phyloP scores from a whole-genome alignment of 2,888 invertebrate genomes.

The Acanthococcus lagerstroemiae region DNA sequence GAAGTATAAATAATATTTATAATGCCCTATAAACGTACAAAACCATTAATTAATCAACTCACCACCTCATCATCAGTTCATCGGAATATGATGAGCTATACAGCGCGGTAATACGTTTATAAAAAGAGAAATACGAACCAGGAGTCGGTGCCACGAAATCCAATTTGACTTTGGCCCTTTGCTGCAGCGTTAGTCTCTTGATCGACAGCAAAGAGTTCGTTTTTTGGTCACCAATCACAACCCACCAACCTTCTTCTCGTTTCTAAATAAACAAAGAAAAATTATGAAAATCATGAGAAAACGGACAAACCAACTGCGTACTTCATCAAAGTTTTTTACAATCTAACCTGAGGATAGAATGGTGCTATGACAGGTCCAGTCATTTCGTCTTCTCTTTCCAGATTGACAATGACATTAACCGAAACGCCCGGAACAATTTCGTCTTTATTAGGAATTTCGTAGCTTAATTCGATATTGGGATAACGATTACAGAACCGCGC shows the following conservation, averaged over 20 bases:
- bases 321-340: too few relatives aligned
- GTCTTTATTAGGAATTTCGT: slow-evolving; percentile 62
- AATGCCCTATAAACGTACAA: slow-evolving; percentile 50
- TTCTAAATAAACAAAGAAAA: slow-evolving; percentile 48
- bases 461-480: slow-evolving; percentile 76
- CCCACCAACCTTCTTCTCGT: slow-evolving; percentile 94
- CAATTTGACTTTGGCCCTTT: slow-evolving; percentile 74
- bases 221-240: slow-evolving; percentile 94
- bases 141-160: slow-evolving; percentile 90
- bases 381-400: slow-evolving; percentile 95
- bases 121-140: slow-evolving; percentile 36
- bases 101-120: background rate
- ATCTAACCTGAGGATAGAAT: slow-evolving; percentile 79
- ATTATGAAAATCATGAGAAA: background rate
- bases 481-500: slow-evolving; percentile 98
- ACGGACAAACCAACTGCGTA: too few relatives aligned
- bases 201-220: slow-evolving; percentile 90
- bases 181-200: slow-evolving; percentile 88
- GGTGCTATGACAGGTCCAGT: slow-evolving; percentile 96
- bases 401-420: slow-evolving; percentile 77
- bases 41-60: background rate
- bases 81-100: background rate
- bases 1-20: slow-evolving; percentile 90
- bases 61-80: background rate
- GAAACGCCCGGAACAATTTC: slow-evolving; percentile 67